Evolutionary conservation across 1,140 invertebrate genomes (phyloP).

Genomic region (Microplitis demolitor): DNA sequence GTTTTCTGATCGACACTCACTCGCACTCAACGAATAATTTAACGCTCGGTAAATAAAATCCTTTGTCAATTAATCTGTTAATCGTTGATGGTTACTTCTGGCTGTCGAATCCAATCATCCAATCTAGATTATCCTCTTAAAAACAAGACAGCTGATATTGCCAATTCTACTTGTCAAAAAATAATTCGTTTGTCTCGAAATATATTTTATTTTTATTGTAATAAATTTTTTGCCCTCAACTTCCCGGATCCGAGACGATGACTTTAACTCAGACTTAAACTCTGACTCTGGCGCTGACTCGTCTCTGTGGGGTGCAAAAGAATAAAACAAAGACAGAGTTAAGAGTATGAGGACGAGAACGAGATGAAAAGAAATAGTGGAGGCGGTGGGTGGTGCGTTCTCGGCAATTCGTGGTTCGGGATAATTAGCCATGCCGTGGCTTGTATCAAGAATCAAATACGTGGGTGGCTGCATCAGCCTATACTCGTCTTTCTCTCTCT

Average conservation of each 20-base stretch:
- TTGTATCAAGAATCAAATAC: conserved; percentile 28
- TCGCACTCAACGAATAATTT: conserved; percentile 25
- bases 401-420: conserved; percentile 25
- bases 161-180: too few relatives aligned
- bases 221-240: too few relatives aligned
- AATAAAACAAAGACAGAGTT: background rate
- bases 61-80: conserved; percentile 19
- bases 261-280: too few relatives aligned
- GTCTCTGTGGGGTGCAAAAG: background rate
- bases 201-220: too few relatives aligned
- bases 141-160: too few relatives aligned
- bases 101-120: background rate
- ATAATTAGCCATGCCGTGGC: conserved; percentile 27
- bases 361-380: background rate
- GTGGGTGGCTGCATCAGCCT: conserved; percentile 24
- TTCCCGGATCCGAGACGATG: too few relatives aligned
- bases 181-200: too few relatives aligned
- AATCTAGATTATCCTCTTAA: background rate
- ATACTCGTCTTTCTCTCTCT: conserved; percentile 1
- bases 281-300: too few relatives aligned
- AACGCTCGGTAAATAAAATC: conserved; percentile 37
- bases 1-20: background rate
- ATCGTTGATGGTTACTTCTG: background rate
- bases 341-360: background rate
- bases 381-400: conserved; percentile 23